Evolutionary conservation across 2,888 invertebrate genomes (phyloP).

Genomic region (Physocephala rufipes): DNA sequence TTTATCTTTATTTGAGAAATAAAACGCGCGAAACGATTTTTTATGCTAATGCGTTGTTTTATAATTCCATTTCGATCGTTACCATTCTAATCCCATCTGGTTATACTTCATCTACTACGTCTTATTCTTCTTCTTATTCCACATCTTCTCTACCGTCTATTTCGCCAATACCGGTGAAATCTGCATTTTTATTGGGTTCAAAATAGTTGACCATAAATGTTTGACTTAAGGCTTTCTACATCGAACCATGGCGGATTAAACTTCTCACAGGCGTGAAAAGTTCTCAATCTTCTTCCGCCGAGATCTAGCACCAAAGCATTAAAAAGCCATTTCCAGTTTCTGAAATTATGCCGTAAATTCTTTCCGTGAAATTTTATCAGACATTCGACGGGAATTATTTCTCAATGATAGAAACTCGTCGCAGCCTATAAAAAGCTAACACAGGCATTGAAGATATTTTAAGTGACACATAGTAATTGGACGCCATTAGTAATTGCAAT

Average conservation of each 20-base stretch:
- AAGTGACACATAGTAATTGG: too few species aligned
- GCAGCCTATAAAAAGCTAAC: too few species aligned
- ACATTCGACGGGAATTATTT: too few species aligned
- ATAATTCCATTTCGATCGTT: background rate
- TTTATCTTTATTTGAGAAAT: slow-evolving; percentile 30
- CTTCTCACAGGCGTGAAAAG: background rate
- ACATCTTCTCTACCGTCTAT: too few species aligned
- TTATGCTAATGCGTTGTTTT: slow-evolving; percentile 27
- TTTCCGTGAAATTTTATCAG: background rate
- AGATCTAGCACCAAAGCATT: background rate
- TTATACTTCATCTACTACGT: background rate
- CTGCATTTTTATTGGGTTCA: slow-evolving; percentile 28
- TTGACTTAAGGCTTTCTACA: slow-evolving; percentile 7
- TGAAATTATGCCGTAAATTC: background rate
- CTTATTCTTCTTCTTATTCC: background rate
- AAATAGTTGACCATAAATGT: slow-evolving; percentile 23
- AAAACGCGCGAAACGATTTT: slow-evolving; percentile 28
- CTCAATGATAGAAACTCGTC: too few species aligned
- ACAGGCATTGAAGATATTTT: too few species aligned
- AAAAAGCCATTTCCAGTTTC: background rate
- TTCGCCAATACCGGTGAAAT: background rate
- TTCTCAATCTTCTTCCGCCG: background rate
- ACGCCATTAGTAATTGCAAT: too few species aligned
- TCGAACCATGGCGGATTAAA: background rate
- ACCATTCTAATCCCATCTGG: too few species aligned